Conservation (phyloP, 1,140 invertebrate genomes). For the Phymastichus coffea region DNA sequence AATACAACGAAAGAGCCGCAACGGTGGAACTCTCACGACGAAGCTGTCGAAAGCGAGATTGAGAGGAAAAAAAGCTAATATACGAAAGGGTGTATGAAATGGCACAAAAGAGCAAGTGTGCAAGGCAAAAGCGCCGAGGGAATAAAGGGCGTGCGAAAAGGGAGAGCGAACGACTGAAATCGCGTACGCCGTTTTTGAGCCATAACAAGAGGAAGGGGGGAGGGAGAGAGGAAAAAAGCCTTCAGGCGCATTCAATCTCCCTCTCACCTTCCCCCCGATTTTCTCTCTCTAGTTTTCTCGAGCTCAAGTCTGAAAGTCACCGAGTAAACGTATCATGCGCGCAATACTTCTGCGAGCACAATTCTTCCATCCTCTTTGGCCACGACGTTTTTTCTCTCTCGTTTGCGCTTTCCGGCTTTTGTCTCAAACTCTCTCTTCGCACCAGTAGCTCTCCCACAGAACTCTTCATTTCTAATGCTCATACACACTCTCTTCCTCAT, state of each 20-base stretch:
- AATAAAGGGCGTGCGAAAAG: not conserved
- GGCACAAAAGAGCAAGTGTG: not conserved
- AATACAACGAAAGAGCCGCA: too few relatives aligned
- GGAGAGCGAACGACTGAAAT: conserved; percentile 6
- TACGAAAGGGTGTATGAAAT: not conserved
- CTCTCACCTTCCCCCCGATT: too few relatives aligned
- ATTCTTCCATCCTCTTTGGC: not conserved
- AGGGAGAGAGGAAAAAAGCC: too few relatives aligned
- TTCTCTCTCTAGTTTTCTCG: not conserved
- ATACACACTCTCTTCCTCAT: not conserved
- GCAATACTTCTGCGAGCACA: conserved; percentile 9
- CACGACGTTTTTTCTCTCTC: not conserved
- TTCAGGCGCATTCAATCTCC: too few relatives aligned
- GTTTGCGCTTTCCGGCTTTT: not conserved
- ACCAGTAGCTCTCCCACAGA: too few relatives aligned
- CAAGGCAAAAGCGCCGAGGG: not conserved
- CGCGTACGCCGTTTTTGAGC: conserved; percentile 8
- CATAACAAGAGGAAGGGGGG: too few relatives aligned
- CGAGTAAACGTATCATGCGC: conserved; percentile 11
- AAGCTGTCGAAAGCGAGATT: too few relatives aligned
- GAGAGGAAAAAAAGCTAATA: not conserved
- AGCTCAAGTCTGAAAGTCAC: conserved; percentile 1
- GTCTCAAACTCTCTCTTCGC: too few relatives aligned
- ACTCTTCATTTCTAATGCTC: not conserved
- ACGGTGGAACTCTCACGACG: too few relatives aligned